Evolutionary conservation across 1,140 invertebrate genomes (phyloP), one percentile per base, ranked within the genome.

Genomic region (Anastrepha obliqua): DNA sequence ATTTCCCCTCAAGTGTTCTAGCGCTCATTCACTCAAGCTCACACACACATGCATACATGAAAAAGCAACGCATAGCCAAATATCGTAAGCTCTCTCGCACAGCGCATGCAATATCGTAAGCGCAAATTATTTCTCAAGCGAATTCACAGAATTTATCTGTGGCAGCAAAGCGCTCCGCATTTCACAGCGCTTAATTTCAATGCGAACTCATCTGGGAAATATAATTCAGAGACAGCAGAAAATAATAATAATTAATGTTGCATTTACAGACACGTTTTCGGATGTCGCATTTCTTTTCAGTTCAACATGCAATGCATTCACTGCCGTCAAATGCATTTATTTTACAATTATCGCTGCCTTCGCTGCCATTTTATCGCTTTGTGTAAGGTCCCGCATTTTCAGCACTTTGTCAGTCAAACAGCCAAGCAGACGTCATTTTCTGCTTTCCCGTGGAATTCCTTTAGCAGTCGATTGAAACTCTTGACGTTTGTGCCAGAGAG

Each of bases 71-170:
- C 6, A 2, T 74, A 11, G 74, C 29, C n/a, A 55, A 55, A 81
- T 81, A 81, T 51, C 74, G 74, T 81, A 81, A 81, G 55, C 42
- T 20, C 74, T 20, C 47, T 74, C 39, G 11, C 39, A 3, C 15
- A 42, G 8, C 7, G 0, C 47, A 55, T 2, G 47, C 4, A 20
- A 81, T 81, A 81, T 58, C 74, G 74, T 81, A 81, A 81, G 67
- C 17, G 15, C 0, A 74, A 81, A 3, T 55, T 29, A 51, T 15
- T 58, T 74, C 55, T 81, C 8, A 42, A 81, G 74, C 74, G 74
- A 81, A 81, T 55, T n/a, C 44, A 29, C 47, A 44, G 74, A 81
- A 81, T 55, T 81, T 11, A 81, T 81, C 74, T 55, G 20, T 9
- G n/a, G 60, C 60, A 62, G n/a, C 60, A 17, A 29, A 74, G 67